Percentiles rank a stretch among this genome's conserved stretches.
Evolutionary conservation across 1,140 invertebrate genomes (phyloP).

Genomic region (Eciton burchellii): DNA sequence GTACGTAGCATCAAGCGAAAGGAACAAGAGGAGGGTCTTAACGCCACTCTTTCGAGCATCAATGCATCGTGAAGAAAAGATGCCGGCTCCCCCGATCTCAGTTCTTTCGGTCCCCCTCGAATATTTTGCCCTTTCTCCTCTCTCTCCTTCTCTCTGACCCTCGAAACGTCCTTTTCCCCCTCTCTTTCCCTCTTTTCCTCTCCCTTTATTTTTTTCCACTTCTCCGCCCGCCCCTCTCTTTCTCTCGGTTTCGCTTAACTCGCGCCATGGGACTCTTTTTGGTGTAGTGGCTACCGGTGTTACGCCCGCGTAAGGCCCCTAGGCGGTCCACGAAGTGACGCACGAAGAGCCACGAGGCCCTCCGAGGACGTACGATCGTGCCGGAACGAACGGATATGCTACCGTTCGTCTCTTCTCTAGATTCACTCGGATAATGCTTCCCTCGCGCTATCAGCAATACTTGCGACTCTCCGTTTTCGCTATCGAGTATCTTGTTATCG

Average conservation of each 20-base stretch:
- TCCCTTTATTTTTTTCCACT: conserved; percentile 44
- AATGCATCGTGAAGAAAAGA: conserved; percentile 79
- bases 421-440: conserved; percentile 64
- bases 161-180: conserved; percentile 25
- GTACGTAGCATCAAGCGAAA: conserved; percentile 33
- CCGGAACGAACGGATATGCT: conserved; percentile 61
- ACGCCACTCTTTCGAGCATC: conserved; percentile 66
- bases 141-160: not conserved
- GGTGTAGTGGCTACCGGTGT: conserved; percentile 84
- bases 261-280: conserved; percentile 74
- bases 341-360: conserved; percentile 75
- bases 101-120: conserved; percentile 49
- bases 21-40: conserved; percentile 26
- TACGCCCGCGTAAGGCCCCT: conserved; percentile 83
- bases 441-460: conserved; percentile 31
- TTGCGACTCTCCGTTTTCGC: conserved; percentile 14
- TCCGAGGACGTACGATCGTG: conserved; percentile 72
- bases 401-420: conserved; percentile 65
- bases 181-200: conserved; percentile 38
- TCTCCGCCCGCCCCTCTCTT: conserved; percentile 50
- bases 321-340: conserved; percentile 72
- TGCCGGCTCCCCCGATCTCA: conserved; percentile 69
- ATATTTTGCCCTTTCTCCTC: conserved; percentile 63
- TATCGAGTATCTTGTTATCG: conserved; percentile 8
- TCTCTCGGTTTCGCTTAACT: conserved; percentile 58